Conservation (phyloP, 2,888 invertebrate species). For the Apocheima hispidaria region DNA sequence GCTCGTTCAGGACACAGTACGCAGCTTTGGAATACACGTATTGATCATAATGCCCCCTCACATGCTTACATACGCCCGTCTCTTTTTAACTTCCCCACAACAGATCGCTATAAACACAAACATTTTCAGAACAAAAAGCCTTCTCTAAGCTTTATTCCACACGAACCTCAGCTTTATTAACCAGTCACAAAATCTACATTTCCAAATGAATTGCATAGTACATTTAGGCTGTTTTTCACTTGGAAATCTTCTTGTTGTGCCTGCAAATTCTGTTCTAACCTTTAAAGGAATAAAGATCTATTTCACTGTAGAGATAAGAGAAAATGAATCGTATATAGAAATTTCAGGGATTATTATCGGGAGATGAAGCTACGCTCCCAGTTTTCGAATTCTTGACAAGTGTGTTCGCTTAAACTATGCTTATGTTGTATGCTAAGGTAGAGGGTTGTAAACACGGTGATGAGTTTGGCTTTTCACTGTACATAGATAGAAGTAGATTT, state of each 20-base stretch:
- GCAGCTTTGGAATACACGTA: conserved; percentile 67
- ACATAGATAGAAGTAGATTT: conserved; percentile 6
- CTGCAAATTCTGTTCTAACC: conserved; percentile 80
- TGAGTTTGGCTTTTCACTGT: conserved; percentile 52
- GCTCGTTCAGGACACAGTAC: conserved; percentile 61
- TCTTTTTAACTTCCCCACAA: conserved; percentile 84
- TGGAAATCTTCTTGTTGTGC: conserved; percentile 70
- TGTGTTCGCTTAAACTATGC: conserved; percentile 40
- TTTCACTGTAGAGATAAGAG: conserved; percentile 74
- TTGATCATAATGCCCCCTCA: conserved; percentile 82
- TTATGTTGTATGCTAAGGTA: conserved; percentile 51
- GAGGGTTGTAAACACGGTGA: conserved; percentile 65
- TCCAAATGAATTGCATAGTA: neutral
- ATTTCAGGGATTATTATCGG: conserved; percentile 68
- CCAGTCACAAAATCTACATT: conserved; percentile 28
- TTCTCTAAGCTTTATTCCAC: conserved; percentile 42
- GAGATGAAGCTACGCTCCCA: conserved; percentile 44
- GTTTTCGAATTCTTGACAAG: conserved; percentile 71
- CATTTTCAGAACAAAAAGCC: conserved; percentile 65
- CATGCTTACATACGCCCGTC: conserved; percentile 83
- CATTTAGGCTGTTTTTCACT: conserved; percentile 45
- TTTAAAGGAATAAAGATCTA: conserved; percentile 85
- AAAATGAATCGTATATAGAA: conserved; percentile 76
- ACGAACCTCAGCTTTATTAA: conserved; percentile 43
- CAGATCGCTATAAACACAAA: conserved; percentile 85